Base-by-base conservation (phyloP, 1,140 invertebrate genomes). In the Lasaia peninsularis region DNA sequence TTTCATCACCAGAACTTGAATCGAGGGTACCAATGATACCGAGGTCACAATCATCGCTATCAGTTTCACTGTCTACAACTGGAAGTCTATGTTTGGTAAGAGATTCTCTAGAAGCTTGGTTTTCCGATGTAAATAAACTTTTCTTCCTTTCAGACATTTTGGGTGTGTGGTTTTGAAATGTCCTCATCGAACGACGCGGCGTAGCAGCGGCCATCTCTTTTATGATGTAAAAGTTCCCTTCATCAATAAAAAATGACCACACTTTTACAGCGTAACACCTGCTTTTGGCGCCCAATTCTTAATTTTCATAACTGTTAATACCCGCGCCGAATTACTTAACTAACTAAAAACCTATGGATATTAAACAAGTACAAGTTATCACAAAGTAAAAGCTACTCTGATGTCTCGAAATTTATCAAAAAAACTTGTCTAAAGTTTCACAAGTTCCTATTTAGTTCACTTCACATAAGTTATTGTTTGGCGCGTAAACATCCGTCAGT, bases 111-210 rank as follows among this genome's bases (percentile, higher is more conserved):
- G 68, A 64, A 14, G 73, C 57, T 31, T 74, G 70, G 12, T 59
- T 51, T 28, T 78, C 72, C 48, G 52, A 53, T 70, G 84, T 75
- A 65, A 90, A 90, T 59, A 90, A 71, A 18, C 78, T 76, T 56
- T 88, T 85, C 58, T 90, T 90, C n/a, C 86, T 71, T 56, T 88
- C 86, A 12, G 83, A 79, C 80, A 90, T 86, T 73, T 86, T 88
- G 0, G 86, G 86, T 0, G 88, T 89, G 51, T 87, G 77, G 20
- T 57, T 76, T 48, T 85, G 81, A 8, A 78, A 73, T 37, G 82
- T 56, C 10, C 82, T 73, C 40, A 77, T 53, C 11, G 81, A 87
- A 37, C 81, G 79, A 31, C 81, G 74, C 0, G 87, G 87, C 32
- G 87, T 89, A 58, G 63, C 71, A 50, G 79, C 69, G 63, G 85